phyloP scores from a whole-genome alignment of 1,140 invertebrate genomes.

The Hyposmocoma kahamanoa region DNA sequence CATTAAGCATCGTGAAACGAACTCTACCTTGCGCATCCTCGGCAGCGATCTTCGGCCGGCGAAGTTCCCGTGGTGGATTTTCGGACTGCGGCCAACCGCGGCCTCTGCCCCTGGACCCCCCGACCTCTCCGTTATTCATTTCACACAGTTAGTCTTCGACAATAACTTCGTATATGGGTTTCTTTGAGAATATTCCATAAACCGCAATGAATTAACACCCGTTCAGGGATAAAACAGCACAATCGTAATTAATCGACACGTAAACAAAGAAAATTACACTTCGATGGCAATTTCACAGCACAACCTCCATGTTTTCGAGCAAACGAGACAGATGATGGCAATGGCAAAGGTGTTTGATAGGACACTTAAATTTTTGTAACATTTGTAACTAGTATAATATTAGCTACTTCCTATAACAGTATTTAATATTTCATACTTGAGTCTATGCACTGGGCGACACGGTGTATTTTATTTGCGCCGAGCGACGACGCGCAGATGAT shows the following conservation, averaged over 20 bases:
- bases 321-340: constrained; percentile 32
- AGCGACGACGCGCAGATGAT: too few relatives aligned
- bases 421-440: too few relatives aligned
- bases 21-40: constrained; percentile 51
- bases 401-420: too few relatives aligned
- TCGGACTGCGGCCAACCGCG: constrained; percentile 62
- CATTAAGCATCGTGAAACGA: constrained; percentile 7
- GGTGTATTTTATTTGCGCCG: too few relatives aligned
- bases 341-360: too few relatives aligned
- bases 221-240: constrained; percentile 25
- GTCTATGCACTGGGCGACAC: too few relatives aligned
- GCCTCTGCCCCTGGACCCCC: constrained; percentile 60
- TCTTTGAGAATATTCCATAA: constrained; percentile 46
- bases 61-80: constrained; percentile 55
- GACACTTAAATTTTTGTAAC: too few relatives aligned
- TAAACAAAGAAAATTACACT: constrained; percentile 65
- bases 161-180: constrained; percentile 15
- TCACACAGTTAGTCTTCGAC: constrained; percentile 29
- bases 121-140: constrained; percentile 67
- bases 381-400: too few relatives aligned
- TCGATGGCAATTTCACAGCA: constrained; percentile 39
- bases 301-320: constrained; percentile 44
- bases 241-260: constrained; percentile 47
- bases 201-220: constrained; percentile 21
- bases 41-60: constrained; percentile 43